Evolutionary conservation across 2,113 vertebrate genomes (phyloP).

Genomic region (Narcine bancroftii): DNA sequence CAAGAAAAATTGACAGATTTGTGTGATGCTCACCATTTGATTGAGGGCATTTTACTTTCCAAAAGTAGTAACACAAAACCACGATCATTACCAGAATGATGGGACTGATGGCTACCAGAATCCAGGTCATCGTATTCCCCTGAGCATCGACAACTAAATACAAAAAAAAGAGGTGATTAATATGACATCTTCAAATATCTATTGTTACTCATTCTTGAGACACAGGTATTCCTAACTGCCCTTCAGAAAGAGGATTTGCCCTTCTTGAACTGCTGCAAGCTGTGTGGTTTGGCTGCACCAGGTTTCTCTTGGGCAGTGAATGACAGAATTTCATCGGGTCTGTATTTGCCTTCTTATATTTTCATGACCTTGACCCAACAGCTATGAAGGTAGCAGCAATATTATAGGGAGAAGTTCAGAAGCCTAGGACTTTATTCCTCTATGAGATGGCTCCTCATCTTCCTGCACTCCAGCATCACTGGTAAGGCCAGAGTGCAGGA

Average conservation of each 20-base stretch:
- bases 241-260: neutral
- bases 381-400: neutral
- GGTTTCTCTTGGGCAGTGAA: neutral
- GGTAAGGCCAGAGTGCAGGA: no score
- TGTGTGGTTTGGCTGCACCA: no score
- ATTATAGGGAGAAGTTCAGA: no score
- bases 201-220: neutral
- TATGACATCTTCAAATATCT: neutral
- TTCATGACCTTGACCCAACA: neutral
- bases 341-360: no score
- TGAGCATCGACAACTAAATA: neutral
- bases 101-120: conserved; percentile 14
- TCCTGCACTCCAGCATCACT: no score
- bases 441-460: no score
- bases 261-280: neutral
- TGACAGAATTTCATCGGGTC: neutral
- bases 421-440: no score
- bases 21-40: neutral
- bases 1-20: neutral
- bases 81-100: neutral
- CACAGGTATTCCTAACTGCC: neutral
- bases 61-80: neutral
- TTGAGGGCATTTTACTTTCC: neutral
- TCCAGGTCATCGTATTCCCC: neutral
- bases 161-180: neutral